A percentile compares a stretch with the other conserved stretches of the same genome.
phyloP scores from a whole-genome alignment of 2,113 vertebrate genomes.

The Amblyopsis rosae region DNA sequence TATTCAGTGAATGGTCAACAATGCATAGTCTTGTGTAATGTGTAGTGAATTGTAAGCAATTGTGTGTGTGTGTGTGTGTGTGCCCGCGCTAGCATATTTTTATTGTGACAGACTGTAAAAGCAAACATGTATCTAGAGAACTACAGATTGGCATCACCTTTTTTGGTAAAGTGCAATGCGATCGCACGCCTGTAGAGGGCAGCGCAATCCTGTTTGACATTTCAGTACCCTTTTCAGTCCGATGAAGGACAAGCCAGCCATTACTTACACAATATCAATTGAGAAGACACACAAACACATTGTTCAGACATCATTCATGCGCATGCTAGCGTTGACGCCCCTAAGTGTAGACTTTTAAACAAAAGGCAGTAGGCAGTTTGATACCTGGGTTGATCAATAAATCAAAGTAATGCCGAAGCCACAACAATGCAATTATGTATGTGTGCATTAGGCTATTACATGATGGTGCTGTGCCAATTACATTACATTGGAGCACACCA shows the following conservation, averaged over 20 bases:
- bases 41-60: background rate
- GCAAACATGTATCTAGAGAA: background rate
- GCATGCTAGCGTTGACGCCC: background rate
- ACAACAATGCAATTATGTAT: too few relatives aligned
- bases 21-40: background rate
- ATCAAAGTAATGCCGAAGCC: too few relatives aligned
- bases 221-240: background rate
- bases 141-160: constrained; percentile 21
- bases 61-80: constrained; percentile 11
- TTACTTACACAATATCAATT: too few relatives aligned
- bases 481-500: too few relatives aligned
- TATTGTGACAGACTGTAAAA: constrained; percentile 15
- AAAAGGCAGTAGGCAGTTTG: constrained; percentile 25
- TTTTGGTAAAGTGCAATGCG: constrained; percentile 6
- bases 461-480: too few relatives aligned
- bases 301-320: background rate
- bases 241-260: background rate
- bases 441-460: too few relatives aligned
- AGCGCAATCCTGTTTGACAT: constrained; percentile 10
- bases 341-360: background rate
- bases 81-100: constrained; percentile 9
- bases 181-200: constrained; percentile 32
- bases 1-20: background rate
- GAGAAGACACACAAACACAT: background rate
- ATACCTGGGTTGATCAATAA: background rate